These are phyloP conservation scores for Syncerus caffer DNA, from an alignment of 2,797 vertebrate genomes.

Conservation along the genomic window DNA sequence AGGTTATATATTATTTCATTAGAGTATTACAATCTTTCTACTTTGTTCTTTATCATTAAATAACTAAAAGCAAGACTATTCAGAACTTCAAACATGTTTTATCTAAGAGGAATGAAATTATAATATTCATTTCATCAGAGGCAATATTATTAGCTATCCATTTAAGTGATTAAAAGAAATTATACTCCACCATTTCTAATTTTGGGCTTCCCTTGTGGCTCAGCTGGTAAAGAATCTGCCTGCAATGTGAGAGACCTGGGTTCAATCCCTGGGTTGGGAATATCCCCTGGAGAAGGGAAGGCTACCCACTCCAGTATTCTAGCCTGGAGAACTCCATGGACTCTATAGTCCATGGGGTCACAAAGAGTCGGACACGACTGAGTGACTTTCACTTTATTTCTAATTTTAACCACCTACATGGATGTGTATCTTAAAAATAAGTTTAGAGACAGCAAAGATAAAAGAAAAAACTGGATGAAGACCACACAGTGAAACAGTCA, in stretches of 20 bases:
- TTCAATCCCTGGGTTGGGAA: not conserved
- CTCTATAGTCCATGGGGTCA: not conserved
- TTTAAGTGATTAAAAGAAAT: not conserved
- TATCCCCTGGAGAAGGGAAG: not conserved
- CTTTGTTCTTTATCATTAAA: not conserved
- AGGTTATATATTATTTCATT: not conserved
- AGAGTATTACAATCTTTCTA: not conserved
- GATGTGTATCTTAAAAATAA: slow-evolving; percentile 5
- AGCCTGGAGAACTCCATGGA: not conserved
- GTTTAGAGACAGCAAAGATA: not conserved
- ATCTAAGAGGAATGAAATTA: not conserved
- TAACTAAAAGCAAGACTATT: not conserved
- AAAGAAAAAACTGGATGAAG: not conserved
- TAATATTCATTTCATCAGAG: not conserved
- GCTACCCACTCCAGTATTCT: not conserved
- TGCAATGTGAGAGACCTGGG: not conserved
- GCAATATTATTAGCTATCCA: not conserved
- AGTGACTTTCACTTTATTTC: not conserved
- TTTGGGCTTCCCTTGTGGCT: not conserved
- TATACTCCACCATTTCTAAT: not conserved
- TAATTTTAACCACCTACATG: not conserved
- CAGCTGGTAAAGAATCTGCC: not conserved
- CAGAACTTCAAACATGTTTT: not conserved
- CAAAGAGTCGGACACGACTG: not conserved
- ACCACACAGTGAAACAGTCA: not conserved